phyloP scores from a whole-genome alignment of 2,888 invertebrate genomes.

The Pachliopta kotzebuea region DNA sequence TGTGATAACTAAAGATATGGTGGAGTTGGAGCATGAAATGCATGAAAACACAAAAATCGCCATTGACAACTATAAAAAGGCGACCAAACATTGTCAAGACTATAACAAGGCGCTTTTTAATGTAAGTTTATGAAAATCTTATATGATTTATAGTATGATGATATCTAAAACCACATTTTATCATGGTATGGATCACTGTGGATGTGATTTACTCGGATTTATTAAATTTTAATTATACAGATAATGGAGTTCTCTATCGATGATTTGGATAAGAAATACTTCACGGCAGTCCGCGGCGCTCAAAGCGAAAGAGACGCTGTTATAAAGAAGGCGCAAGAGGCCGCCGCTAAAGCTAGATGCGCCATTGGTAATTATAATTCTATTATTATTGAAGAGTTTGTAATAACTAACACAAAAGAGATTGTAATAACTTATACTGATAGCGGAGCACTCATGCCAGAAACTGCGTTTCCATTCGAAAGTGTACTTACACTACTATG shows the following conservation, averaged over 20 bases:
- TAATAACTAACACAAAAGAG: no score
- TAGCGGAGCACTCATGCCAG: no score
- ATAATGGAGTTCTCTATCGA: slow-evolving; percentile 83
- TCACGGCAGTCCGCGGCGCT: slow-evolving; percentile 80
- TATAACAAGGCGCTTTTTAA: slow-evolving; percentile 71
- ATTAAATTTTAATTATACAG: slow-evolving; percentile 42
- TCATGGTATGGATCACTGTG: no score
- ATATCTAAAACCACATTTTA: no score
- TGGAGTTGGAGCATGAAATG: slow-evolving; percentile 70
- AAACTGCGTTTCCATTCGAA: no score
- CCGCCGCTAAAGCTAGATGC: slow-evolving; percentile 78
- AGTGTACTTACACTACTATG: no score
- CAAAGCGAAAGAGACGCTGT: slow-evolving; percentile 78
- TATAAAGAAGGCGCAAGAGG: slow-evolving; percentile 79
- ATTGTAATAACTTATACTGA: no score
- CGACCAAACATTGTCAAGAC: slow-evolving; percentile 78
- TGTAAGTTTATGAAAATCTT: slow-evolving; percentile 40
- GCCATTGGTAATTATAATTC: slow-evolving; percentile 69
- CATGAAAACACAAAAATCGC: slow-evolving; percentile 78
- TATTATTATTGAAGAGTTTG: no score
- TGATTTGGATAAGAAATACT: slow-evolving; percentile 79
- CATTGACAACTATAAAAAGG: slow-evolving; percentile 84
- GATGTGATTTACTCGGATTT: no score
- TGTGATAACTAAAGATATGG: slow-evolving; percentile 66
- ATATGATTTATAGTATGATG: no score